Evolutionary conservation across 2,113 vertebrate genomes (phyloP), one percentile per base, ranked within the genome.

Genomic region (Odontesthes bonariensis): DNA sequence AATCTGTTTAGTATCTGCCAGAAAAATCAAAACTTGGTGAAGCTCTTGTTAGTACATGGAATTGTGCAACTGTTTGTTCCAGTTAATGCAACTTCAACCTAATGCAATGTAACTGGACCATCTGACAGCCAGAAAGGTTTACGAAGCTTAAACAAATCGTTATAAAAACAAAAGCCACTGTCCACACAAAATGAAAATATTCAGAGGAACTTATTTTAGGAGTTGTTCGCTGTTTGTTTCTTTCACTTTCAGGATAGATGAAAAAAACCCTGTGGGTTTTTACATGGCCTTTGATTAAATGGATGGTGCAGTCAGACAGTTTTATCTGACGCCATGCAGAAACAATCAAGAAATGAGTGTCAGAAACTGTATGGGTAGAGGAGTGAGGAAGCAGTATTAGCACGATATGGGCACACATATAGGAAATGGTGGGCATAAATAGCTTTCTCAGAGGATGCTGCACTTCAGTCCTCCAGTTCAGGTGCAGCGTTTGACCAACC

Each of bases 221-320:
- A 17, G 0, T 19, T 35, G 20, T 19, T n/a, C 9, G 12, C 19
- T 49, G 16, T 6, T 47, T 27, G 47, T n/a, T 56, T 42, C 3
- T 57, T 70, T 64, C 13, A 23, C 33, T 77, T 71, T 64, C 33
- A 71, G 13, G 46, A 62, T 38, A 9, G 31, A 10, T 54, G 5
- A 42, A 35, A 58, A 35, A 58, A 27, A 8, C 33, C 5, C 31
- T 40, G 1, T 6, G 35, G 6, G 0, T 4, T 38, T 64, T 22
- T 51, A 20, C 5, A 23, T 55, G 42, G 10, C 23, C 23, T 71
- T 54, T 51, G 0, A 35, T 38, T 17, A 75, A 38, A 58, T 6
- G 8, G 13, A 46, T 9, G 6, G 42, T 53, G 16, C 13, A 46
- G 16, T 16, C 44, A 51, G 23, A 0, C 22, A 61, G 47, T 56